phyloP scores from a whole-genome alignment of 2,797 vertebrate genomes.

The Vespertilio murinus region DNA sequence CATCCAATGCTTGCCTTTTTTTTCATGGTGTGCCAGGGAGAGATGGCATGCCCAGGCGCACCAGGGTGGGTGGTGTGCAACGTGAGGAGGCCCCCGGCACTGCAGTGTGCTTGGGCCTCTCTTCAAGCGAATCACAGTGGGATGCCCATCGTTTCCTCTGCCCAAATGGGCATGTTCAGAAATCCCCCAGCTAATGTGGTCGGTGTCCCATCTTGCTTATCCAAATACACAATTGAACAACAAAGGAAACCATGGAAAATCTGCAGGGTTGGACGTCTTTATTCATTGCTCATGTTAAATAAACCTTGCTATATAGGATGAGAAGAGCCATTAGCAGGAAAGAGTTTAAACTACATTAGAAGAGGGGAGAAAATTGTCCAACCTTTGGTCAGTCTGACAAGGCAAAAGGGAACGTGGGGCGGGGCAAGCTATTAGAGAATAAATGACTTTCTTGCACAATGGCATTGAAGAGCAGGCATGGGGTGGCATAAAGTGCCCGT shows the following conservation, averaged over 20 bases:
- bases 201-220: slow-evolving; percentile 77
- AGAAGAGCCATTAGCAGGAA: slow-evolving; percentile 80
- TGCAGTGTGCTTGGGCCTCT: background rate
- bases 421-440: slow-evolving; percentile 64
- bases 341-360: slow-evolving; percentile 70
- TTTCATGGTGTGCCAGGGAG: background rate
- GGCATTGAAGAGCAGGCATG: slow-evolving; percentile 19
- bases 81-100: fast-evolving
- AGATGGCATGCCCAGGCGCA: background rate
- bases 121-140: background rate
- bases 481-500: background rate
- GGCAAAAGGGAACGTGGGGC: slow-evolving; percentile 57
- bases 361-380: slow-evolving; percentile 71
- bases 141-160: background rate
- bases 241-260: slow-evolving; percentile 75
- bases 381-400: slow-evolving; percentile 68
- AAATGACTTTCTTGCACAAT: slow-evolving; percentile 57
- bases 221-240: slow-evolving; percentile 78
- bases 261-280: slow-evolving; percentile 71
- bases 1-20: background rate
- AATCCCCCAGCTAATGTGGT: slow-evolving; percentile 66
- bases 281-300: slow-evolving; percentile 82
- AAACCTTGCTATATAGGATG: slow-evolving; percentile 80
- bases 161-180: slow-evolving; percentile 36
- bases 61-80: fast-evolving